phyloP scores from a whole-genome alignment of 1,140 invertebrate genomes.

The Drosophila burlai region DNA sequence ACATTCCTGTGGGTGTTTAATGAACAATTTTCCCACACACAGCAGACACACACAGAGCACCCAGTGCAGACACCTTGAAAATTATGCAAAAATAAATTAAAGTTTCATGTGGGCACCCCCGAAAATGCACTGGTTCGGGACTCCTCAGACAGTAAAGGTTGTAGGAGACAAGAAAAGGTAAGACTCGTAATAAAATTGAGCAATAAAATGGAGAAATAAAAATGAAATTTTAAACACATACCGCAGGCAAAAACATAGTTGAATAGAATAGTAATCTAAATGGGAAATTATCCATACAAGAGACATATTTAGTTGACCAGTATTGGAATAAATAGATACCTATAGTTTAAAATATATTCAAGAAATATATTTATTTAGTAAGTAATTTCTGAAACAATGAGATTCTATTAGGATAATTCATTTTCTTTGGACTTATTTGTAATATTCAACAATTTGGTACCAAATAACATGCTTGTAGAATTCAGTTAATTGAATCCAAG shows the following conservation, averaged over 20 bases:
- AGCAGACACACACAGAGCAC: neutral
- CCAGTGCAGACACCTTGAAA: constrained; percentile 20
- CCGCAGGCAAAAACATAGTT: constrained; percentile 42
- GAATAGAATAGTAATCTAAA: constrained; percentile 34
- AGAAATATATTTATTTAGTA: neutral
- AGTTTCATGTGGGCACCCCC: constrained; percentile 41
- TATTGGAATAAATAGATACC: neutral
- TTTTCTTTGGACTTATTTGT: neutral
- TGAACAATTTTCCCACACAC: constrained; percentile 32
- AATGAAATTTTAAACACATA: constrained; percentile 55
- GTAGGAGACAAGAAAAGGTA: neutral
- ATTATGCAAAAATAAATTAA: constrained; percentile 49
- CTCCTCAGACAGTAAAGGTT: neutral
- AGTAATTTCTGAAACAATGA: neutral
- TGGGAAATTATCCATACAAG: constrained; percentile 18
- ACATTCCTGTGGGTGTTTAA: constrained; percentile 52
- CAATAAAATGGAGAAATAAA: constrained; percentile 22
- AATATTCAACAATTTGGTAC: neutral
- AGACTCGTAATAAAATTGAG: constrained; percentile 4
- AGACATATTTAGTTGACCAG: neutral
- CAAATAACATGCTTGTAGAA: neutral
- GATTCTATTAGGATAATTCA: neutral
- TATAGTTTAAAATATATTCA: neutral
- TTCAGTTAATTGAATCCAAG: neutral
- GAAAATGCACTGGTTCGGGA: constrained; percentile 2